These are phyloP conservation scores for Circaetus cinerascens DNA, from an alignment of 2,113 vertebrate genomes.

Conservation along the genomic window DNA sequence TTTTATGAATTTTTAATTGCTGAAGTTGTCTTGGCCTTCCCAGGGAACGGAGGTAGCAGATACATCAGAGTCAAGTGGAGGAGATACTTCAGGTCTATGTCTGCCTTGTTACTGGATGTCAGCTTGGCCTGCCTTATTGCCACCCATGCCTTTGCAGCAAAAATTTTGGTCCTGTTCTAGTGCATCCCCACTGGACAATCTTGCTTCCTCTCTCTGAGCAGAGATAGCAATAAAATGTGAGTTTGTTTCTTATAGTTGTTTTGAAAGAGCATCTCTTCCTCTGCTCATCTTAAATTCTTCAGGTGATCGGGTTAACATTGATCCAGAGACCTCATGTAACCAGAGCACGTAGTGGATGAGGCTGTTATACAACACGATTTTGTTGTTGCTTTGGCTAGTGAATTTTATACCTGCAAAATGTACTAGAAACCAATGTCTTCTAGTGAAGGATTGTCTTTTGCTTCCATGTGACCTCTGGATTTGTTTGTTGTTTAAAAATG, in stretches of 20 bases:
- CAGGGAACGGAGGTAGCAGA: neutral
- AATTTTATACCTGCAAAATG: neutral
- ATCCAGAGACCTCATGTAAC: neutral
- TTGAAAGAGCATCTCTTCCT: conserved; percentile 1
- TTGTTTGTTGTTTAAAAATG: neutral
- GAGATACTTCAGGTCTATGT: conserved; percentile 1
- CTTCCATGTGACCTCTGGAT: neutral
- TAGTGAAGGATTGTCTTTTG: neutral
- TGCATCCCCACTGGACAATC: neutral
- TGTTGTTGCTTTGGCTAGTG: neutral
- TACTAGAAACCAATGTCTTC: neutral
- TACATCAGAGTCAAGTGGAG: neutral
- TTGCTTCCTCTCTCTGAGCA: conserved; percentile 14
- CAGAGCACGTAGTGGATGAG: neutral
- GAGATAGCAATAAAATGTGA: conserved; percentile 31
- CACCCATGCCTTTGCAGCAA: conserved; percentile 1
- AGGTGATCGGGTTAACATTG: neutral
- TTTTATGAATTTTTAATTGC: neutral
- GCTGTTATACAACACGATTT: neutral
- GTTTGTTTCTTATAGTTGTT: neutral
- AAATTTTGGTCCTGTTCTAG: conserved; percentile 1
- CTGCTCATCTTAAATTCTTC: neutral
- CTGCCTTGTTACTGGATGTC: conserved; percentile 2
- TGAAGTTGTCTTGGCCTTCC: conserved; percentile 42
- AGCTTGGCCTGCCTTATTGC: conserved; percentile 18